Evolutionary conservation across 1,140 invertebrate species (phyloP).

Genomic region (Pomacea maculata): DNA sequence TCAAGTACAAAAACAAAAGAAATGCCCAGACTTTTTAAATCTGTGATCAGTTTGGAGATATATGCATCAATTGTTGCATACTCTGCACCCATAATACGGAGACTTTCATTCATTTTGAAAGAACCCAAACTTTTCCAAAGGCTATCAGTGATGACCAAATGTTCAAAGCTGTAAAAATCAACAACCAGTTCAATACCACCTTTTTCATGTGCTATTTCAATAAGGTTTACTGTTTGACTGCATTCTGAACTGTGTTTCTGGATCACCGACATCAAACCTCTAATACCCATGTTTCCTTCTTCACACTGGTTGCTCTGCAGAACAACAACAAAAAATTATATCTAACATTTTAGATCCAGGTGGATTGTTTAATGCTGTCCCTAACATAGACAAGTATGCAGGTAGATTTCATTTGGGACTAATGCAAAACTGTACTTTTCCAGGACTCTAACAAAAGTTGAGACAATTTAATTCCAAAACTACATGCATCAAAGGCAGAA

Average conservation of each 20-base stretch:
- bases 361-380: background rate
- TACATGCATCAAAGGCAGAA: no score
- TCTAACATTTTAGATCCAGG: background rate
- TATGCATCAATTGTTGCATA: constrained; percentile 49
- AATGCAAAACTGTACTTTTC: no score
- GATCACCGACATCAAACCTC: constrained; percentile 47
- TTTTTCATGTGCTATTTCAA: constrained; percentile 43
- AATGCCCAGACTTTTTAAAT: constrained; percentile 50
- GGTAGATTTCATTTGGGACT: no score
- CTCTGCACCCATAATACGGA: constrained; percentile 54
- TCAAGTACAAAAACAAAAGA: constrained; percentile 55
- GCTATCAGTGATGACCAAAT: constrained; percentile 40
- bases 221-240: constrained; percentile 46
- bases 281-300: constrained; percentile 50
- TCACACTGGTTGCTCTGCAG: background rate
- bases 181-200: constrained; percentile 57
- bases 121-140: constrained; percentile 48
- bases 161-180: constrained; percentile 56
- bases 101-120: constrained; percentile 45
- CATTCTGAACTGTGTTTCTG: constrained; percentile 39
- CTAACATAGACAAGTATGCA: no score
- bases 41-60: constrained; percentile 47
- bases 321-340: background rate
- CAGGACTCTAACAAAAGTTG: no score
- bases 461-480: no score